Conservation (phyloP, 92 coral and sea anemone species). For the Virgularia gustaviana region DNA sequence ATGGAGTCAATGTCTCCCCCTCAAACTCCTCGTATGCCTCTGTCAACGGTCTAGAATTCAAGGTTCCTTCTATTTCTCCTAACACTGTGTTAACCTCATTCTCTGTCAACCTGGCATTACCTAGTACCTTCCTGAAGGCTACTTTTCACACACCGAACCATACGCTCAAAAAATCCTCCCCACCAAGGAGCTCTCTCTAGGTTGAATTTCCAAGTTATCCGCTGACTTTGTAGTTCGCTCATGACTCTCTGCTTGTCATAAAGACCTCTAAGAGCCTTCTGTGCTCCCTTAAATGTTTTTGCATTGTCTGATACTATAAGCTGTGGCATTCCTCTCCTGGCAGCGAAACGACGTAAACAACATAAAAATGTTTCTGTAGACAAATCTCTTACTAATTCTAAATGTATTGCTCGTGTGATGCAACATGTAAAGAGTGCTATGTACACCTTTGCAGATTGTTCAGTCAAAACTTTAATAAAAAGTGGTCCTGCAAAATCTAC, state of each 20-base stretch:
- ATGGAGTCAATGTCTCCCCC: conserved; percentile 42
- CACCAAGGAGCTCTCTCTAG: no score
- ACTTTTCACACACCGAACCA: no score
- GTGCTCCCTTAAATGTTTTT: conserved; percentile 1
- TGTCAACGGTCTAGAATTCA: conserved; percentile 50
- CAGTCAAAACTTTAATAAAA: not conserved
- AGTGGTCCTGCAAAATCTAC: conserved; percentile 44
- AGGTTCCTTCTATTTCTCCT: conserved; percentile 47
- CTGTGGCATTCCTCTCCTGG: conserved; percentile 5
- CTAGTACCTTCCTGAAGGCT: not conserved
- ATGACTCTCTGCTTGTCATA: no score
- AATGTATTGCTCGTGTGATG: not conserved
- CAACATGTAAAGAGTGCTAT: conserved; percentile 1
- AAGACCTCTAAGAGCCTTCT: no score
- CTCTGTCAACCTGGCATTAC: conserved; percentile 17
- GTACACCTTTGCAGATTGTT: not conserved
- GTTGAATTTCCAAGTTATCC: no score
- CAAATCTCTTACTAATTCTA: conserved; percentile 19
- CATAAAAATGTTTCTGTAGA: conserved; percentile 25
- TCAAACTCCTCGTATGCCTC: no score
- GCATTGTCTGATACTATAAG: conserved; percentile 13
- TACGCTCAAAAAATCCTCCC: no score
- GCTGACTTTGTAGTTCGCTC: no score
- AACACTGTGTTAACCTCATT: conserved; percentile 40
- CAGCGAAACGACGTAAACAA: conserved; percentile 25